These are phyloP conservation scores for Ochropacha duplaris DNA, from an alignment of 2,888 invertebrate genomes.

Conservation along the genomic window DNA sequence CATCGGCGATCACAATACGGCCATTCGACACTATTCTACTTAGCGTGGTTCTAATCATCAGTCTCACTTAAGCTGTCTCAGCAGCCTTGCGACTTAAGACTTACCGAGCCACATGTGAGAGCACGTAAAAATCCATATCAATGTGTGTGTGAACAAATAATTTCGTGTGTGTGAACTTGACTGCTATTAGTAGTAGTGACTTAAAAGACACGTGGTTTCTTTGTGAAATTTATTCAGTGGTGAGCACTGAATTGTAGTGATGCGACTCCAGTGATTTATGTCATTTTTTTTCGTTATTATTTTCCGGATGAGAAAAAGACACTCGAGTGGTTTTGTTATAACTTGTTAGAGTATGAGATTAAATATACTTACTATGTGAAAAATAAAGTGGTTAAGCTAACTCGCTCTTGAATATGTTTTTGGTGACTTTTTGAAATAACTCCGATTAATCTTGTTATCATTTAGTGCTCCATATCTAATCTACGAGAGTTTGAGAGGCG, in stretches of 20 bases:
- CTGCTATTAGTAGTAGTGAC: constrained; percentile 39
- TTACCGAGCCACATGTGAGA: constrained; percentile 15
- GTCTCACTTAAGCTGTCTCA: constrained; percentile 42
- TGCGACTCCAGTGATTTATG: not conserved
- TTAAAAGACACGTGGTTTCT: constrained; percentile 45
- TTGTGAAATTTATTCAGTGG: constrained; percentile 9
- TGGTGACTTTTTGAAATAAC: not conserved
- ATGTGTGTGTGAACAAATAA: constrained; percentile 34
- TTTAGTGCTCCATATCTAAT: too few species aligned
- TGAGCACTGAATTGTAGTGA: constrained; percentile 9
- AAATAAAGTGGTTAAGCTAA: not conserved
- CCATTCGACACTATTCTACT: constrained; percentile 35
- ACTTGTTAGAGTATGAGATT: not conserved
- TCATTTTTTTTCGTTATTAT: too few species aligned
- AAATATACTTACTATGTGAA: not conserved
- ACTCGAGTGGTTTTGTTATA: not conserved
- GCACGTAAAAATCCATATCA: constrained; percentile 58
- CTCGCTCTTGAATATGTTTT: not conserved
- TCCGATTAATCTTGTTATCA: not conserved
- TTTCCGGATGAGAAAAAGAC: not conserved
- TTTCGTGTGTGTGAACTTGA: constrained; percentile 32
- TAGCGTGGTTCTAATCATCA: constrained; percentile 29
- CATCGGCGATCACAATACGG: constrained; percentile 34
- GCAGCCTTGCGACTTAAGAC: constrained; percentile 25
- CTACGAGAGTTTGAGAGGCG: too few species aligned